Base-by-base conservation (phyloP, 2,797 vertebrate genomes). In the Clamator glandarius region DNA sequence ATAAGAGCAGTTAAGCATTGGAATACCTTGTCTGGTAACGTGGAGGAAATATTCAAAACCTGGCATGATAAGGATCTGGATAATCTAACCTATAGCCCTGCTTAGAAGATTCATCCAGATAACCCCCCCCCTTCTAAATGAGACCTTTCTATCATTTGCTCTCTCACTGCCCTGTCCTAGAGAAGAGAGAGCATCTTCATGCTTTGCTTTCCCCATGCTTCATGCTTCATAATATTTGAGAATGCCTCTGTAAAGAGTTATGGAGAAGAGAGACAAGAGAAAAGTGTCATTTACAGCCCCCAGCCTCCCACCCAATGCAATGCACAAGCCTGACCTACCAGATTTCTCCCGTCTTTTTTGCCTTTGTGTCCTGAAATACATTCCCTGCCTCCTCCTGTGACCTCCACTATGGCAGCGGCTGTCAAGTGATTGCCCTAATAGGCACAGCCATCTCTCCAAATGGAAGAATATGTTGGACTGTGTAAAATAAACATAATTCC, bases 401-500 rank as follows among this genome's bases (percentile, higher is more conserved):
- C 74, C 48, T 91, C 84, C 74, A 11, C 29, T n/a, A 8, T 39
- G 51, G 21, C 87, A 91, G 26, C 0, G 1, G 10, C 39, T 89
- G 42, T 33, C 63, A 72, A 80, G 12, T 55, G 64, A 84, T 70
- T 50, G 42, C 28, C 14, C 7, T 70, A 82, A 88, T 79, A 89
- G 92, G 79, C 80, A 51, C 12, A 63, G 8, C 29, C 5, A 1
- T 48, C 42, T 69, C 82, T 81, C 66, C 82, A 84, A 80, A 92
- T 12, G 52, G 42, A 75, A 86, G 42, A 88, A 55, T 63, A 52
- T 31, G 39, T 50, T 72, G 81, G 87, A 52, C 31, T 0, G 0
- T 82, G 67, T 46, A 67, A 92, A 93, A 77, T 74, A 92, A 89
- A 57, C 31, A n/a, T 35, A 50, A 90, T 87, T 92, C 64, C 52